These are phyloP conservation scores for Lucifuga dentata DNA, from an alignment of 2,113 vertebrate genomes.

Conservation along the genomic window DNA sequence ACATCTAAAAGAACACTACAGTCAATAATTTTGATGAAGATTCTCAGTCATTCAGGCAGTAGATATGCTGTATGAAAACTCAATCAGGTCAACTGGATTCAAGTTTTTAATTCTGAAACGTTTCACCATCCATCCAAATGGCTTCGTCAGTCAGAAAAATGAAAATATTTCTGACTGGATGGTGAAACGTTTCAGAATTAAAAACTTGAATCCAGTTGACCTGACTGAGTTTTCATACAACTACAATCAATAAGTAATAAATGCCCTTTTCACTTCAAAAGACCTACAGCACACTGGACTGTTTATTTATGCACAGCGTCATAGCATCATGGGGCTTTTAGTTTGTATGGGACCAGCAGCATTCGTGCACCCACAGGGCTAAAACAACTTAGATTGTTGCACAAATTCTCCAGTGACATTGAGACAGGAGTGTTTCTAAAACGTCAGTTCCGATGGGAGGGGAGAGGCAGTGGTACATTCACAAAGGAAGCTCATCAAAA, in stretches of 20 bases:
- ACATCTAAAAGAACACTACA: conserved; percentile 24
- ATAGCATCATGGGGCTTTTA: conserved; percentile 55
- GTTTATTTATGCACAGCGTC: conserved; percentile 59
- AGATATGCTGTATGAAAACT: too few relatives aligned
- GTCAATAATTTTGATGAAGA: too few relatives aligned
- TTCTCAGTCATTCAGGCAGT: too few relatives aligned
- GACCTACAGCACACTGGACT: conserved; percentile 62
- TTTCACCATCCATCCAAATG: too few relatives aligned
- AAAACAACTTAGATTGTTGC: conserved; percentile 64
- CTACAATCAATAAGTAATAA: neutral
- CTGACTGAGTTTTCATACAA: too few relatives aligned
- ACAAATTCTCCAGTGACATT: conserved; percentile 62
- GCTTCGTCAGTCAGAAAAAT: too few relatives aligned
- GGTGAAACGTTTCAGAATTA: too few relatives aligned
- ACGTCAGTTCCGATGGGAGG: conserved; percentile 59
- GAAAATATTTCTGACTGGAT: too few relatives aligned
- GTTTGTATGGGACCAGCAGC: conserved; percentile 62
- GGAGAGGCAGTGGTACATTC: conserved; percentile 50
- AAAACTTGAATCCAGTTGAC: too few relatives aligned
- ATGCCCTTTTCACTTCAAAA: conserved; percentile 41
- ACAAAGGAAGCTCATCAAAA: conserved; percentile 75
- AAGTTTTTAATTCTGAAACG: too few relatives aligned
- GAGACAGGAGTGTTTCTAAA: conserved; percentile 62
- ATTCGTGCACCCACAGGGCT: conserved; percentile 57
- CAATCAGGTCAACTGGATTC: too few relatives aligned